These are phyloP conservation scores for Tachycineta bicolor DNA, from an alignment of 2,113 vertebrate genomes.

Conservation along the genomic window DNA sequence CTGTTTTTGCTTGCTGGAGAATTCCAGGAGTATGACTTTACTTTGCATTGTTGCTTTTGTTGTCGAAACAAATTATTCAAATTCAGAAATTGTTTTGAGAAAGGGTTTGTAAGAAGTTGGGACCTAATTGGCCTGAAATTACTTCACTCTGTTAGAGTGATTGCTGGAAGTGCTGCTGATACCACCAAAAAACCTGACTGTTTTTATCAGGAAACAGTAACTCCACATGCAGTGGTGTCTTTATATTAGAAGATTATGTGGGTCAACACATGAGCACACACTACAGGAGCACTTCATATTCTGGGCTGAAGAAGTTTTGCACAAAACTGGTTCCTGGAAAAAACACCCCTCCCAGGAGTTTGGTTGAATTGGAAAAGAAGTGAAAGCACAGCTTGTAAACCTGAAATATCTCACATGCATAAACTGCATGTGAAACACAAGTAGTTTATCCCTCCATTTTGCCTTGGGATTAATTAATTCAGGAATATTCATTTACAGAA, in stretches of 20 bases:
- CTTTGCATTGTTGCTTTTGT: background rate
- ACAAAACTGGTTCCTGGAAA: background rate
- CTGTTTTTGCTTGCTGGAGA: background rate
- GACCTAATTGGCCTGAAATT: background rate
- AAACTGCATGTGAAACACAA: background rate
- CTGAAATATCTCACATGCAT: background rate
- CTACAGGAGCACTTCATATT: accelerated
- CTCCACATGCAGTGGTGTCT: background rate
- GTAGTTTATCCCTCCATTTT: accelerated
- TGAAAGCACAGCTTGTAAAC: background rate
- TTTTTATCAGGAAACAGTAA: background rate
- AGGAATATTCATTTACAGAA: background rate
- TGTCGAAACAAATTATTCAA: accelerated
- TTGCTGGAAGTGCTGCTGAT: background rate
- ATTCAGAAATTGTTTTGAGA: background rate
- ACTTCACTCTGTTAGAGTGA: background rate
- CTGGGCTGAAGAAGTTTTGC: background rate
- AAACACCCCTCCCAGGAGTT: background rate
- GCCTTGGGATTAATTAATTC: background rate
- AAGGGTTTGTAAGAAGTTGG: background rate
- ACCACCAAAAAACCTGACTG: background rate
- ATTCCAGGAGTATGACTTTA: background rate
- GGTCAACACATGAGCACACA: background rate
- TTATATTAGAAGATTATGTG: background rate
- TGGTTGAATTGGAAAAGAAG: background rate